Conservation (phyloP, 2,888 invertebrate genomes). For the Tromatobia lineatoria region DNA sequence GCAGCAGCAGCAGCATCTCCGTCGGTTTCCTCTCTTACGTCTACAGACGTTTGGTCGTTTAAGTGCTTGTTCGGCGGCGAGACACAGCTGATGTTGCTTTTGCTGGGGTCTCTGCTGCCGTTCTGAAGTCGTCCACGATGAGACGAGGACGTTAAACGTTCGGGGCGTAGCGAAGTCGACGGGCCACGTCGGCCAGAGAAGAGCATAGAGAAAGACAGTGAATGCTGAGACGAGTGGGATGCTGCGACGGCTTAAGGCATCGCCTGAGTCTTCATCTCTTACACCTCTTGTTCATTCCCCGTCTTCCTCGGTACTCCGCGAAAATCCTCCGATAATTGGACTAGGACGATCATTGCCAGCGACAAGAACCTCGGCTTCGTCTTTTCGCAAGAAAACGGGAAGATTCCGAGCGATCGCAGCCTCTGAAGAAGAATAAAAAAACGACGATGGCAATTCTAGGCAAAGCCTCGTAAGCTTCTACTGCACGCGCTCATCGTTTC, state of each 20-base stretch:
- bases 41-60: constrained; percentile 21
- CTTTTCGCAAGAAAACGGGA: constrained; percentile 3
- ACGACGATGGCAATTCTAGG: constrained; percentile 27
- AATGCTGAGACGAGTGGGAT: constrained; percentile 40
- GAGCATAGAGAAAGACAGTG: constrained; percentile 49
- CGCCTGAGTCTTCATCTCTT: constrained; percentile 4
- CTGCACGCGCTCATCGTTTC: constrained; percentile 30
- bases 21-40: neutral
- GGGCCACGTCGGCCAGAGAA: constrained; percentile 50
- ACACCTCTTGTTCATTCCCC: neutral
- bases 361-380: constrained; percentile 58
- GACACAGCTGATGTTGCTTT: constrained; percentile 26
- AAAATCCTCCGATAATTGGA: constrained; percentile 68
- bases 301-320: constrained; percentile 5
- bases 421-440: neutral
- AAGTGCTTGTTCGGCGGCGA: constrained; percentile 15
- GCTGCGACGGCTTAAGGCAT: constrained; percentile 33
- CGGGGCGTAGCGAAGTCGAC: constrained; percentile 70
- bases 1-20: neutral
- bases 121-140: neutral
- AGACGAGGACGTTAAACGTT: constrained; percentile 69
- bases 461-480: neutral
- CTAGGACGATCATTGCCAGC: constrained; percentile 66
- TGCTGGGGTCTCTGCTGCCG: neutral
- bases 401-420: neutral